These are phyloP conservation scores for Germaria angustata DNA, from an alignment of 2,888 invertebrate species.

Conservation along the genomic window DNA sequence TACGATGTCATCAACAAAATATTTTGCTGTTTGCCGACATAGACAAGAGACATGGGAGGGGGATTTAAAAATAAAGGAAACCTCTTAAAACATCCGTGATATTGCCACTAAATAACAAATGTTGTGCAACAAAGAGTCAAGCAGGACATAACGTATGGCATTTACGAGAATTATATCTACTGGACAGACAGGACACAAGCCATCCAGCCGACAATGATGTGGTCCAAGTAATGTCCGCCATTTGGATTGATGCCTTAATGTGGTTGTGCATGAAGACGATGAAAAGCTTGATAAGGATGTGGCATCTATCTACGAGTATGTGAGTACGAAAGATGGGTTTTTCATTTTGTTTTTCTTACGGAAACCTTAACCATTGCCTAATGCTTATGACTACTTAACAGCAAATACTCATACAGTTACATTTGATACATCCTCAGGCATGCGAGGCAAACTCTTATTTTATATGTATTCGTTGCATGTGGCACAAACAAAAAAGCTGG, in stretches of 20 bases:
- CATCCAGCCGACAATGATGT: conserved; percentile 54
- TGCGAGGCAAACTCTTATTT: background rate
- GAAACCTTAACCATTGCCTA: conserved; percentile 47
- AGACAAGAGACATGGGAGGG: conserved; percentile 25
- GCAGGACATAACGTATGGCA: conserved; percentile 16
- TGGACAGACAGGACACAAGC: conserved; percentile 32
- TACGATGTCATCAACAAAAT: conserved; percentile 45
- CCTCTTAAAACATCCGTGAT: conserved; percentile 66
- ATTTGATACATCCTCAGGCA: conserved; percentile 6
- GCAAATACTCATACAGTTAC: conserved; percentile 17
- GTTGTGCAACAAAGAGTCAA: conserved; percentile 12
- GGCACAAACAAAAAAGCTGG: conserved; percentile 38
- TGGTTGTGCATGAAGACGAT: conserved; percentile 27
- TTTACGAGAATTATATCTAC: conserved; percentile 23
- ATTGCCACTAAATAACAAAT: conserved; percentile 53
- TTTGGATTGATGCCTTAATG: conserved; percentile 55
- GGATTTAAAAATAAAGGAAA: conserved; percentile 53
- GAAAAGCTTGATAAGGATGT: conserved; percentile 7
- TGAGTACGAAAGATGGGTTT: background rate
- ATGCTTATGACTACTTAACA: conserved; percentile 40
- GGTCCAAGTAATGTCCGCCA: conserved; percentile 56
- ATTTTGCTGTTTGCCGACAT: background rate
- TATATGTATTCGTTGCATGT: background rate
- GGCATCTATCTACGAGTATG: conserved; percentile 2
- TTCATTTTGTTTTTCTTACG: conserved; percentile 5